These are phyloP conservation scores for Bruchidius siliquastri DNA, from an alignment of 2,888 invertebrate genomes.

Conservation along the genomic window DNA sequence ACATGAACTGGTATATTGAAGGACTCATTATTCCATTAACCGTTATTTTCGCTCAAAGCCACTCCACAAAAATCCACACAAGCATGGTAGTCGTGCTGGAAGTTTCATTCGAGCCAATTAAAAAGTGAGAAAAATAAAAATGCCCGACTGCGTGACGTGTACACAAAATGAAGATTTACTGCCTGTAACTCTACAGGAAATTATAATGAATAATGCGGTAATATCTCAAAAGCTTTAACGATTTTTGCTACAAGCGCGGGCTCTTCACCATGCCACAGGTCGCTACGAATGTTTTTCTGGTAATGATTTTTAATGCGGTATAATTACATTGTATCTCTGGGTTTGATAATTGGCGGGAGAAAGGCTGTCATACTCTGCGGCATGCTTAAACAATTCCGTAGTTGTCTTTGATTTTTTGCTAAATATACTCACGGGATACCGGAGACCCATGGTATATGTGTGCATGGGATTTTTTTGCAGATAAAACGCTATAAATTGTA, in stretches of 20 bases:
- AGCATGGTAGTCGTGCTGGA: background rate
- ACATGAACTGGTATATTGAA: too few species aligned
- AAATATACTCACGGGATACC: too few species aligned
- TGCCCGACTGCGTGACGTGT: background rate
- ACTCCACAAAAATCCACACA: background rate
- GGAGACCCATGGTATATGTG: too few species aligned
- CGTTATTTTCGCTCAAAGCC: background rate
- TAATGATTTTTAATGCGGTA: background rate
- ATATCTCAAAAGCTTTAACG: background rate
- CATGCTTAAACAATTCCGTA: background rate
- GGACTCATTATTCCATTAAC: too few species aligned
- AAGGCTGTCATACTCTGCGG: background rate
- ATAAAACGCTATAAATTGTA: too few species aligned
- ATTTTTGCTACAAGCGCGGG: background rate
- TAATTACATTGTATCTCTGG: background rate
- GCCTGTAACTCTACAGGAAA: background rate
- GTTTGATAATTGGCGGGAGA: background rate
- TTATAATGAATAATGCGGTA: background rate
- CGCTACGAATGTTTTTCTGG: background rate
- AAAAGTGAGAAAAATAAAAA: background rate
- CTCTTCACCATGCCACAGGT: background rate
- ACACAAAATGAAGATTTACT: background rate
- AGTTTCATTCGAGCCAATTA: background rate
- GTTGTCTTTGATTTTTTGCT: too few species aligned
- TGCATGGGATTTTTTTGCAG: too few species aligned